A percentile compares a stretch with the other conserved stretches of the same genome.
Evolutionary conservation across 1,140 invertebrate genomes (phyloP).

Genomic region (Zaprionus africanus): DNA sequence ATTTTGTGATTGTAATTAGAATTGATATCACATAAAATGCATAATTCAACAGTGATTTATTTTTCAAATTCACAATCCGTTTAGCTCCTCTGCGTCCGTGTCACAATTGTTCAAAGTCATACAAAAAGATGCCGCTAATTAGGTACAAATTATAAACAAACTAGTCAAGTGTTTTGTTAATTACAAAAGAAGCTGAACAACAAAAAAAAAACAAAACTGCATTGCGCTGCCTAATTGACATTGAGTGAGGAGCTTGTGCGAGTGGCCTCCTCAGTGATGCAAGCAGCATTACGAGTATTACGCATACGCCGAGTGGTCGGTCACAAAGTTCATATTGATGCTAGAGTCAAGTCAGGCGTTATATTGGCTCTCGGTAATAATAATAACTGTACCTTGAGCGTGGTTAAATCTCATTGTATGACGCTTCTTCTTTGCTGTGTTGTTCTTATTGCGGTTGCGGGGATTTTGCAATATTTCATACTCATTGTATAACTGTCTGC

Average conservation of each 20-base stretch:
- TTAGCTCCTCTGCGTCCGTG: not conserved
- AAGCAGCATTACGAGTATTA: conserved; percentile 29
- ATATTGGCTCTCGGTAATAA: conserved; percentile 17
- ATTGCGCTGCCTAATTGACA: conserved; percentile 15
- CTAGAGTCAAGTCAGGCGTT: conserved; percentile 1
- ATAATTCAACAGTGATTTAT: not conserved
- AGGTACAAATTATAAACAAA: conserved; percentile 20
- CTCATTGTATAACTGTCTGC: conserved; percentile 9
- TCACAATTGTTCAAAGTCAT: conserved; percentile 21
- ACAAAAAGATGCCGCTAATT: conserved; percentile 28
- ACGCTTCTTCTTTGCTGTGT: conserved; percentile 4
- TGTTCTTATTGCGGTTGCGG: conserved; percentile 37
- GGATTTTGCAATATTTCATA: conserved; percentile 39
- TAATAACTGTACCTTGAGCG: conserved; percentile 37
- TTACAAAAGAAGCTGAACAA: conserved; percentile 7
- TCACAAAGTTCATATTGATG: conserved; percentile 26
- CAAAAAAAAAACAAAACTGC: conserved; percentile 10
- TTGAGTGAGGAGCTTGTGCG: conserved; percentile 12
- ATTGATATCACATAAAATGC: not conserved
- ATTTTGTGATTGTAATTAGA: not conserved
- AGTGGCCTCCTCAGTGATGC: conserved; percentile 9
- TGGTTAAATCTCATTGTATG: conserved; percentile 9
- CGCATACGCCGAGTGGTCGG: conserved; percentile 33
- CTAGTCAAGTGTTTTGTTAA: conserved; percentile 30
- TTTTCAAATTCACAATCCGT: not conserved